These are phyloP conservation scores for Sphinx pinastri DNA, from an alignment of 2,888 invertebrate species.

Conservation along the genomic window DNA sequence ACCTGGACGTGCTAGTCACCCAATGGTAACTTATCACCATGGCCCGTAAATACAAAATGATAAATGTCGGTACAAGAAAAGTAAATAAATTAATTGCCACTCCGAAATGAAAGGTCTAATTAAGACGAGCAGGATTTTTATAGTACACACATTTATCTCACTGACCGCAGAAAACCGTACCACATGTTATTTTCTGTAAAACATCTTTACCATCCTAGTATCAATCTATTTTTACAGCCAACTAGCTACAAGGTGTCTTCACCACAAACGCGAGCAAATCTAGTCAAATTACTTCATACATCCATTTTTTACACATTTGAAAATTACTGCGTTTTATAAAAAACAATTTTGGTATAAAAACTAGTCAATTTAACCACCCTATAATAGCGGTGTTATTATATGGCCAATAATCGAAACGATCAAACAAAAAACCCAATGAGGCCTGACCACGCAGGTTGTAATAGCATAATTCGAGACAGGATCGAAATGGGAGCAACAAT, in stretches of 20 bases:
- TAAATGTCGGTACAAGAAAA: too few relatives aligned
- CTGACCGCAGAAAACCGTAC: too few relatives aligned
- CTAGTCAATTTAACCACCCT: constrained; percentile 39
- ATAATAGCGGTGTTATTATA: constrained; percentile 40
- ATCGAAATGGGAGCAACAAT: constrained; percentile 1
- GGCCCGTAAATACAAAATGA: too few relatives aligned
- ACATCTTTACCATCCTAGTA: too few relatives aligned
- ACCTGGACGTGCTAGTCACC: too few relatives aligned
- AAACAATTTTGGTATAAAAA: constrained; percentile 39
- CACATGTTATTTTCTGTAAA: too few relatives aligned
- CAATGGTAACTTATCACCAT: too few relatives aligned
- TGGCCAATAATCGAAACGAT: constrained; percentile 48
- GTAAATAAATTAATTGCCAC: too few relatives aligned
- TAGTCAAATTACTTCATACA: constrained; percentile 1
- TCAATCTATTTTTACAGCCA: too few relatives aligned
- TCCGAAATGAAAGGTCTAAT: too few relatives aligned
- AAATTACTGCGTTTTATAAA: constrained; percentile 18
- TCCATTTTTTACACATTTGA: constrained; percentile 19
- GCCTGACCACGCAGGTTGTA: constrained; percentile 68
- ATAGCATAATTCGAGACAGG: constrained; percentile 65
- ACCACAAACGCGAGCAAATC: not conserved
- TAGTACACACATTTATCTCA: too few relatives aligned
- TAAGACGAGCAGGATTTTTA: too few relatives aligned
- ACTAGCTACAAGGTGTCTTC: not conserved
- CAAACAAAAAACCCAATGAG: constrained; percentile 68